Evolutionary conservation across 2,888 invertebrate genomes (phyloP), one percentile per base, ranked within the genome.

Genomic region (Caenorhabditis wallacei): DNA sequence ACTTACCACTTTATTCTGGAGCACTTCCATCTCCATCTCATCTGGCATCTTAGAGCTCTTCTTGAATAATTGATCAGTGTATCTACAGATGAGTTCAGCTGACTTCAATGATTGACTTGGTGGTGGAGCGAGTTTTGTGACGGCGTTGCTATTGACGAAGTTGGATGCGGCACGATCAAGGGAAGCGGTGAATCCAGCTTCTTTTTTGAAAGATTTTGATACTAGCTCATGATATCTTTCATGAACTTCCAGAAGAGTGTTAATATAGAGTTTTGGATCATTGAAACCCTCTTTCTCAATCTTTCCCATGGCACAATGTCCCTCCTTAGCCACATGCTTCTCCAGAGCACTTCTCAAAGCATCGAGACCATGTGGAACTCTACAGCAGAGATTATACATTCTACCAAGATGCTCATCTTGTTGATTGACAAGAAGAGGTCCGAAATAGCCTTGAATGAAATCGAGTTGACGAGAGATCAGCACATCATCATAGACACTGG

Each of bases 1-100:
- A 92, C 95, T 93, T 92, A 96, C 96, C 93, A 98, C 98, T 95
- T 98, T 97, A 93, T 97, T 98, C 40, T 99, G 94, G 57, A 97
- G 97, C 92, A 98, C 98, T 93, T 99, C 99, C 16, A 99, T 94
- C 92, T 99, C 99, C 0, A 96, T 96, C 92, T 99, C 99, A 93
- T 98, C 98, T 0, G 98, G 97, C 93, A 98, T 98, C 94, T 98
- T 98, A 92, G 97, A 97, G 88, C 96, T 93, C 93, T 99, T 99
- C 93, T 97, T 97, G 89, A 99, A 94, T 90, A 99, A 93, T 86
- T 97, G 93, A 94, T 99, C 99, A 94, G 98, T 98, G 93, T 98
- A 99, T 59, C 81, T 84, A n/a, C 98, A 99, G 84, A 99, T 94
- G 85, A 99, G 94, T 93, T 99, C 99, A 0, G 99, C 98, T 82